Base-by-base conservation (phyloP, 1,140 invertebrate genomes). In the Stratiolaelaps scimitus region DNA sequence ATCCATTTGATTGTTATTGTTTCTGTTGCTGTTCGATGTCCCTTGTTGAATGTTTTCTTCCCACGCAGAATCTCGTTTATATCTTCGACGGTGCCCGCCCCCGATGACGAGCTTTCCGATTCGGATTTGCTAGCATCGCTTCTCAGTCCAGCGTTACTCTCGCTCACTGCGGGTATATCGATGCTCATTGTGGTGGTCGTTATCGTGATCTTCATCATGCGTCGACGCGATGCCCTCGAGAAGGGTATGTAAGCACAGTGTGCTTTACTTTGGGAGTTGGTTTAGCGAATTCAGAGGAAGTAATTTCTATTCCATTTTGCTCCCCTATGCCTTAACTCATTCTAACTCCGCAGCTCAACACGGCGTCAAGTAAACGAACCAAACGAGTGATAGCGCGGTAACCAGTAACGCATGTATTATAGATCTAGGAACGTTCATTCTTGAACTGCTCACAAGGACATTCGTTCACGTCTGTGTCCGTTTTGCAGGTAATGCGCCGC, bases 51-150 rank as follows among this genome's bases (percentile, higher is more conserved):
- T 7, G 19, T 28, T 15, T 28, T 7, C 26, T 48, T 6, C 47
- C 26, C 26, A 20, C 15, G 26, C 53, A 60, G 53, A 1, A 60
- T 60, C 17, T 60, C 53, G 10, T 60, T 60, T 34, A 26, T 60
- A 17, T 15, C 53, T 26, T 29, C 26, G 26, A 60, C 53, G 53
- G 23, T 26, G 20, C 17, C 53, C 34, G 53, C 53, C 17, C 53
- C 53, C 23, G 53, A 60, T 34, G 53, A 60, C 53, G 53, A 60
- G 26, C 23, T 60, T 19, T 60, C 53, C 6, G 53, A 60, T 10
- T 60, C 53, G 15, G 53, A 60, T 60, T 34, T 60, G 23, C 53
- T 60, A 23, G 15, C 53, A 17, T 29, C 26, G 26, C 53, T 60
- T 15, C 23, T 60, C 26, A 60, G 53, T 10, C 53, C 53, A 17